A percentile compares a stretch with the other conserved stretches of the same genome.
phyloP scores from a whole-genome alignment of 2,113 vertebrate genomes.

The Passer montanus region DNA sequence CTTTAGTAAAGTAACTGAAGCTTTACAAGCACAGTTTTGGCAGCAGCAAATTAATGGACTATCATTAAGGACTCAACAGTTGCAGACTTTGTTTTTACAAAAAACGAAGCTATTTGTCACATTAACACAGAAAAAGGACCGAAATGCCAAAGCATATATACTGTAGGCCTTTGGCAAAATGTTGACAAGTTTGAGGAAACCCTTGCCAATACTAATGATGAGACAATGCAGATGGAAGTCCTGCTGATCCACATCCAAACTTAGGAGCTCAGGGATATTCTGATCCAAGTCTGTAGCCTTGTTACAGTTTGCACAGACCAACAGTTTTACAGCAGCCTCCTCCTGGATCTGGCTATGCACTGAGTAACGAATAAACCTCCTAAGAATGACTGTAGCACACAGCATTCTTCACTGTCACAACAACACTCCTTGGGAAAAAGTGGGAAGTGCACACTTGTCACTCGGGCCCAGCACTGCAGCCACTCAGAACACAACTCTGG shows the following conservation, averaged over 20 bases:
- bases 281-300: not conserved
- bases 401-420: not conserved
- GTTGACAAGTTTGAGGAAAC: not conserved
- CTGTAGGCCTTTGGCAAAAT: not conserved
- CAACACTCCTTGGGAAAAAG: not conserved
- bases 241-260: not conserved
- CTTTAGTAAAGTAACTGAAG: not conserved
- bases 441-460: not conserved
- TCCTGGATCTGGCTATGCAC: not conserved
- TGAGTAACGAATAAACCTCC: not conserved
- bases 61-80: slow-evolving; percentile 2
- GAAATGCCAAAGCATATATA: not conserved
- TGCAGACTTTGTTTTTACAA: slow-evolving; percentile 3
- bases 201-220: not conserved
- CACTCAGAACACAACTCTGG: accelerated
- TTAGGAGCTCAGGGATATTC: not conserved
- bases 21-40: slow-evolving; percentile 16
- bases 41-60: slow-evolving; percentile 15
- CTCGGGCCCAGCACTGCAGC: not conserved
- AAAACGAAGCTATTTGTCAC: not conserved
- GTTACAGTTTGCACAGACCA: not conserved
- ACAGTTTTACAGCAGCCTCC: not conserved
- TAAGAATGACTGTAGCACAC: not conserved
- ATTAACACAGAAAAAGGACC: not conserved
- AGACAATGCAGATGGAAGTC: not conserved